These are phyloP conservation scores for Epizoanthus stellaris DNA, from an alignment of 92 coral and sea anemone genomes.

Conservation along the genomic window DNA sequence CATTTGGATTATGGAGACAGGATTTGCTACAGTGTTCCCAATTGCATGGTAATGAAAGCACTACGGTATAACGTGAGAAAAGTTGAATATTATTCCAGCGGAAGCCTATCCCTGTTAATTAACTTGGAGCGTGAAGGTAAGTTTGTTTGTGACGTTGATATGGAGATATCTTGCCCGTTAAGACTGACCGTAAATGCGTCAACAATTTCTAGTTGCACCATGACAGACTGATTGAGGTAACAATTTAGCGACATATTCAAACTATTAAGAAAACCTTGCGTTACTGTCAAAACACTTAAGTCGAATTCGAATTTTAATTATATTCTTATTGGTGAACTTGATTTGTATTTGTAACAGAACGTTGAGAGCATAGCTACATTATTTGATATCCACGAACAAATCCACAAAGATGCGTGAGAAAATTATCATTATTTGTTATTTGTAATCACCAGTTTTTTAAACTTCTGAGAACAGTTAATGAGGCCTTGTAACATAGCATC, in stretches of 20 bases:
- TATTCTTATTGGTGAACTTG: background rate
- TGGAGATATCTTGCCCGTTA: background rate
- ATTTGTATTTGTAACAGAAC: constrained; percentile 6
- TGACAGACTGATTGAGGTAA: background rate
- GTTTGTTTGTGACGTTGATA: background rate
- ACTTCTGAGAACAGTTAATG: no score
- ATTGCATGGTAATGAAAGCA: background rate
- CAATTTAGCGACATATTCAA: constrained; percentile 9
- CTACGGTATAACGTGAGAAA: background rate
- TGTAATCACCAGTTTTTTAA: no score
- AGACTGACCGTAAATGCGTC: background rate
- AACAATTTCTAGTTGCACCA: background rate
- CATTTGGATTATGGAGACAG: no score
- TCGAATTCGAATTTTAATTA: constrained; percentile 14
- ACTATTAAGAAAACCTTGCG: constrained; percentile 3
- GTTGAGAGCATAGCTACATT: background rate
- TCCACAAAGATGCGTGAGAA: background rate
- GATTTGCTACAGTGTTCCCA: no score
- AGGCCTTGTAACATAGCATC: no score
- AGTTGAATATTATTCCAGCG: background rate
- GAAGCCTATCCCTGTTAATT: background rate
- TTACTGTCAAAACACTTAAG: constrained; percentile 20
- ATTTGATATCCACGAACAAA: background rate
- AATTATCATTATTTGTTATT: background rate
- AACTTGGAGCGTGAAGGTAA: background rate